Evolutionary conservation across 2,888 invertebrate species (phyloP), one percentile per base, ranked within the genome.

Genomic region (Thecocarcelia acutangulata): DNA sequence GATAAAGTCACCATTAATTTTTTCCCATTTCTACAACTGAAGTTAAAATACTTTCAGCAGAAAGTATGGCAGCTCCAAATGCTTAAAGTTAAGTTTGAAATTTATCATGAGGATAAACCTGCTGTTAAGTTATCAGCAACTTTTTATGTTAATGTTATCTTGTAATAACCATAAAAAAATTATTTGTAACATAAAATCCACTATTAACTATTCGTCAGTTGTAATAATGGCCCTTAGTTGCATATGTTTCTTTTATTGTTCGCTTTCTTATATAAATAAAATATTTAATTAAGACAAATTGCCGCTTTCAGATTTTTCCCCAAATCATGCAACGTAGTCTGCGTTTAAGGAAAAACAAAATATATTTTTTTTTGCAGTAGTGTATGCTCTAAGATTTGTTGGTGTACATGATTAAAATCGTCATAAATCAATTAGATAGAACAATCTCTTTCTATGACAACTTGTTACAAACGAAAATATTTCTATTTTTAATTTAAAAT

Each of bases 201-300:
- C 28, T 64, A 44, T 61, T 21, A 19, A 48, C n/a, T 52, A 17
- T 50, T 19, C 0, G 9, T 15, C n/a, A n/a, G 1, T 74, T 28
- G 3, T 48, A 11, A 24, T 24, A 24, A 3, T 24, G 24, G n/a
- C n/a, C n/a, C 5, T 24, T 2, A 24, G 24, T 24, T 24, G 24
- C 24, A 5, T 5, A 24, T 2, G 24, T 24, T 24, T 24, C 24
- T 24, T 2, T 5, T 24, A 24, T 37, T 33, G 28, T 15, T 33
- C 44, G 11, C 56, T 37, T 19, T 44, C 48, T 52, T 46, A 33
- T 3, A 11, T 50, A 69, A 74, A 68, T 37, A 37, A n/a, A n/a
- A 15, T 52, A 64, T 68, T 61, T 50, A 69, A 80, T 80, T 80
- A 70, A 69, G 69, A 80, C 46, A 42, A 70, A 80, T 75, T 50